These are phyloP conservation scores for Chloromyia formosa DNA, from an alignment of 2,888 invertebrate species.

Conservation along the genomic window DNA sequence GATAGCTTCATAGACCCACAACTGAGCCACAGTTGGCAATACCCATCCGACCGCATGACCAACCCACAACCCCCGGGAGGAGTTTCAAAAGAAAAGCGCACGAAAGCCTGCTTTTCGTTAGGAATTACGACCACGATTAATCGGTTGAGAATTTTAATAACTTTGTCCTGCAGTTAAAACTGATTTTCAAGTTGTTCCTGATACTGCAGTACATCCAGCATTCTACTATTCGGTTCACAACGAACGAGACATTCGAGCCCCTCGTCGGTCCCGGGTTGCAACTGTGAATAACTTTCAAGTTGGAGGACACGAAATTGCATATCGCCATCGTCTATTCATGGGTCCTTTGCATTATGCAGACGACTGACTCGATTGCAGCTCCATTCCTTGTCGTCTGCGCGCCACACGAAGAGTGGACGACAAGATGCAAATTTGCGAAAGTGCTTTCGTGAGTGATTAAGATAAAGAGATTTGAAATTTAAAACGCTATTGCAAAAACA, in stretches of 20 bases:
- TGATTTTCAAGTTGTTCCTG: conserved; percentile 5
- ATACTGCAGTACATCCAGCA: neutral
- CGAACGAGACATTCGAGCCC: too few species aligned
- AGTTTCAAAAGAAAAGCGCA: conserved; percentile 16
- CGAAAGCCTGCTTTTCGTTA: conserved; percentile 31
- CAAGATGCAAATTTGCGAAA: conserved; percentile 44
- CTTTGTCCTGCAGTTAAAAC: conserved; percentile 44
- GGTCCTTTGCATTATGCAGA: too few species aligned
- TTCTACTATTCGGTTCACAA: neutral
- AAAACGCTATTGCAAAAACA: conserved; percentile 29
- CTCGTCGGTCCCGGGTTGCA: too few species aligned
- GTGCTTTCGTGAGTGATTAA: conserved; percentile 45
- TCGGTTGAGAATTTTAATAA: conserved; percentile 48
- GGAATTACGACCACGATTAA: conserved; percentile 46
- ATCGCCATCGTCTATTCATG: conserved; percentile 34
- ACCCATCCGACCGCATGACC: too few species aligned
- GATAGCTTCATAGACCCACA: too few species aligned
- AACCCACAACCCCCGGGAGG: neutral
- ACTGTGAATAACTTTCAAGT: too few species aligned
- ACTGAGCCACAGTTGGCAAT: too few species aligned
- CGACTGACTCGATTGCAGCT: neutral
- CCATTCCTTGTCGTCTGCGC: neutral
- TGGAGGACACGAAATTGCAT: conserved; percentile 21
- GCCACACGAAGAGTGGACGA: neutral
- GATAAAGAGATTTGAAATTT: conserved; percentile 43